These are phyloP conservation scores for Neopelma chrysocephalum DNA, from an alignment of 2,797 vertebrate genomes.

Conservation along the genomic window DNA sequence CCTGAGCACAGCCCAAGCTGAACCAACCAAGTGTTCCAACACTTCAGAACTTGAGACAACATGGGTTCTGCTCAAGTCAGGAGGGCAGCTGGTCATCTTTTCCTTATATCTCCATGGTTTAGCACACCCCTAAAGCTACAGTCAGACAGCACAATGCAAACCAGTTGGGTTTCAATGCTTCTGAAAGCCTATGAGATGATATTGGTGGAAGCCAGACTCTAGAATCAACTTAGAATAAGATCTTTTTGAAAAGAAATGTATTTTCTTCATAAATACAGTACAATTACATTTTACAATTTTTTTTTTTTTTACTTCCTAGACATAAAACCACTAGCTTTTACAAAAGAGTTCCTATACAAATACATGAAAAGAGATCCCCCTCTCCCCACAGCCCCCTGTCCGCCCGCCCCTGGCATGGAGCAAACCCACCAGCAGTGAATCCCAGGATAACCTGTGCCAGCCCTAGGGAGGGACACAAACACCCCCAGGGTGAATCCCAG, in stretches of 20 bases:
- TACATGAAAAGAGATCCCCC: constrained; percentile 28
- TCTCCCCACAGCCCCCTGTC: background rate
- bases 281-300: constrained; percentile 67
- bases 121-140: background rate
- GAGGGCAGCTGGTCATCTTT: background rate
- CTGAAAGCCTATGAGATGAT: background rate
- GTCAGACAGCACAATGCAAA: background rate
- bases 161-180: background rate
- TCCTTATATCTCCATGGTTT: background rate
- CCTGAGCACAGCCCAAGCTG: background rate
- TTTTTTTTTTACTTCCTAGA: constrained; percentile 64
- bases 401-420: background rate
- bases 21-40: background rate
- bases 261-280: constrained; percentile 76
- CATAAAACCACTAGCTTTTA: constrained; percentile 62
- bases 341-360: constrained; percentile 68
- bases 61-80: fast-evolving
- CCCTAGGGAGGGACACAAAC: background rate
- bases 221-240: background rate
- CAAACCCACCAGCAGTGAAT: background rate
- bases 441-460: background rate
- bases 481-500: background rate
- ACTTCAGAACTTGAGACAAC: background rate
- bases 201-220: background rate
- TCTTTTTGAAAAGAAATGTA: constrained; percentile 68